Base-by-base conservation (phyloP, 2,888 invertebrate species). In the Galerucella nymphaeae region DNA sequence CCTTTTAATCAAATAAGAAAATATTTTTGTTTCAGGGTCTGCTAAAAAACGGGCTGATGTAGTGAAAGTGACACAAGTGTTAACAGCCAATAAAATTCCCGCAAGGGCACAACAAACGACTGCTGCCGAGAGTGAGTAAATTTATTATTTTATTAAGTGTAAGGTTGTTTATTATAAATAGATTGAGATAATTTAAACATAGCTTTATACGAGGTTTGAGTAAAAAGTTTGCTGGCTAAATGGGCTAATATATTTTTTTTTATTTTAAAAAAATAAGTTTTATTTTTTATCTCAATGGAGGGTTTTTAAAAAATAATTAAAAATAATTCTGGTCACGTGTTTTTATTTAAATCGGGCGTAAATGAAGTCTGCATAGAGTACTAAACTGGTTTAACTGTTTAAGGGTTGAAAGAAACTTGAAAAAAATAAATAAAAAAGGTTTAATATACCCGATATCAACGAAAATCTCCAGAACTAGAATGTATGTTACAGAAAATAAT, bases 21-120 rank as follows among this genome's bases (percentile, higher is more conserved):
- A 1, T 38, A 10, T 73, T 76, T 75, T 79, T 82, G 78, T 84
- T 84, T 16, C 81, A 86, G 86, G 84, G 63, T 81, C 84, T 65
- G 72, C 80, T 41, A 83, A 85, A 79, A 82, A 85, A 79, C 79
- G 81, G 81, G 71, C 84, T 82, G 73, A 77, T 62, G 83, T 83
- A 23, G 83, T 84, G 41, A 83, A 85, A 80, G 86, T 86, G 30
- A 85, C 85, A 20, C 85, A 86, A 77, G 86, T 86, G 41, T 79
- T 86, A 70, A 86, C 85, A 48, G 78, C 85, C 38, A 80, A 83
- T 55, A 85, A 85, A 75, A 70, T 85, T 74, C 81, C 85, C 14
- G 81, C 83, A 16, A 82, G 82, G 71, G 80, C 72, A 57, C 77
- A 79, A 20, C 80, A 80, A 48, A 80, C 82, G 72, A 80, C 77